Percentiles rank a stretch among this genome's conserved stretches.
phyloP scores from a whole-genome alignment of 1,140 invertebrate species.

The Phymorhynchus buccinoides region DNA sequence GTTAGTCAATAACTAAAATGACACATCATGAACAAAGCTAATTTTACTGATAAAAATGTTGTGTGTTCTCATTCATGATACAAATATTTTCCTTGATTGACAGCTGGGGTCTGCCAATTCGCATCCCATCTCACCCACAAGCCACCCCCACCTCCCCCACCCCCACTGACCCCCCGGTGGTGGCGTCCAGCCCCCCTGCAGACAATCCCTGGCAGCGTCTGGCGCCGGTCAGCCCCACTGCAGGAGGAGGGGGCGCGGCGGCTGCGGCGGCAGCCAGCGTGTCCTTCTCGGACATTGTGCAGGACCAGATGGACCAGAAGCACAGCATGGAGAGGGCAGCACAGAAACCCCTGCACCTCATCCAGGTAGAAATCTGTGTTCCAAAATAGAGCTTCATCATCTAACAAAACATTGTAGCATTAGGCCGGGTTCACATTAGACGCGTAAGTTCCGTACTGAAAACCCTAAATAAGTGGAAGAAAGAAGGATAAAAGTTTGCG shows the following conservation, averaged over 20 bases:
- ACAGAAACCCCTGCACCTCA: conserved; percentile 77
- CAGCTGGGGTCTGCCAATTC: conserved; percentile 62
- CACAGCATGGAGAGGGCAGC: conserved; percentile 53
- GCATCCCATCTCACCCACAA: conserved; percentile 24
- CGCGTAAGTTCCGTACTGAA: no score
- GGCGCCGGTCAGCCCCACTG: conserved; percentile 30
- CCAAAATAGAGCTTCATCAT: no score
- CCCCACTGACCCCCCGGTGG: background rate
- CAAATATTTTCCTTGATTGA: conserved; percentile 43
- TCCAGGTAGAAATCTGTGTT: conserved; percentile 78
- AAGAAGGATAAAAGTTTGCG: no score
- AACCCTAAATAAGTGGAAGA: no score
- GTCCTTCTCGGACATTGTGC: conserved; percentile 65
- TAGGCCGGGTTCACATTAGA: no score
- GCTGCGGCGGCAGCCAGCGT: conserved; percentile 39
- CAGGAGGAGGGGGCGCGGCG: conserved; percentile 41
- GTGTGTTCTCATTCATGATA: no score
- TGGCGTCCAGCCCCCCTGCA: conserved; percentile 24
- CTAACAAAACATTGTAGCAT: no score
- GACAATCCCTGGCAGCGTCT: conserved; percentile 23
- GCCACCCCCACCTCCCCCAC: conserved; percentile 18
- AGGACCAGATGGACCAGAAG: conserved; percentile 63
- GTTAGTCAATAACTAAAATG: no score
- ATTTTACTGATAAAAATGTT: no score
- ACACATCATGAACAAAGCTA: no score